These are phyloP conservation scores for Ypsolopha scabrella DNA, from an alignment of 2,888 invertebrate species.

Conservation along the genomic window DNA sequence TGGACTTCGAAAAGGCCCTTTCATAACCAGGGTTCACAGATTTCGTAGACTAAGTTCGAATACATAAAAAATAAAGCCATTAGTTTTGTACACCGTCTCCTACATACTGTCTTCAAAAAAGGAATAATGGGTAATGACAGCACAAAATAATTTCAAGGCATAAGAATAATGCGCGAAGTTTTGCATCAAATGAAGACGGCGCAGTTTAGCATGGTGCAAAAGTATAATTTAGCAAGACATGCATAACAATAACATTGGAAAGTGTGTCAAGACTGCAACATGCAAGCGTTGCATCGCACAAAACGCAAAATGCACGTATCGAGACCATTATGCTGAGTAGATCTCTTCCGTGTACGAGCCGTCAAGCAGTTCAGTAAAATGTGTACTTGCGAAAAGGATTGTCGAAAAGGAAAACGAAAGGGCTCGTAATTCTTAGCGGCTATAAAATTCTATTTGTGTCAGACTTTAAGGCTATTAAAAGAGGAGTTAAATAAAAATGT, in stretches of 20 bases:
- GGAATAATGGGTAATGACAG: too few species aligned
- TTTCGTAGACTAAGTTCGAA: too few species aligned
- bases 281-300: slow-evolving; percentile 39
- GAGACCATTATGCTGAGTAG: slow-evolving; percentile 31
- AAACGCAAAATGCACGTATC: slow-evolving; percentile 45
- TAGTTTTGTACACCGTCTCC: too few species aligned
- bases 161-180: not conserved
- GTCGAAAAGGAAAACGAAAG: not conserved
- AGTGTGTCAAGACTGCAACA: slow-evolving; percentile 66
- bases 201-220: not conserved
- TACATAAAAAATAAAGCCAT: too few species aligned
- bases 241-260: slow-evolving; percentile 63
- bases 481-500: slow-evolving; percentile 41
- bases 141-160: not conserved
- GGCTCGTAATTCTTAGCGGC: not conserved
- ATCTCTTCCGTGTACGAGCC: slow-evolving; percentile 20
- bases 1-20: slow-evolving; percentile 17
- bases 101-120: too few species aligned
- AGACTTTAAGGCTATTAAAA: slow-evolving; percentile 11
- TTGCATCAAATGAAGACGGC: not conserved
- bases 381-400: not conserved
- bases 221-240: slow-evolving; percentile 44
- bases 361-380: not conserved
- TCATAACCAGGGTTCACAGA: not conserved
- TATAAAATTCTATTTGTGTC: not conserved